Base-by-base conservation (phyloP, 2,113 vertebrate species). In the Rhea americana region DNA sequence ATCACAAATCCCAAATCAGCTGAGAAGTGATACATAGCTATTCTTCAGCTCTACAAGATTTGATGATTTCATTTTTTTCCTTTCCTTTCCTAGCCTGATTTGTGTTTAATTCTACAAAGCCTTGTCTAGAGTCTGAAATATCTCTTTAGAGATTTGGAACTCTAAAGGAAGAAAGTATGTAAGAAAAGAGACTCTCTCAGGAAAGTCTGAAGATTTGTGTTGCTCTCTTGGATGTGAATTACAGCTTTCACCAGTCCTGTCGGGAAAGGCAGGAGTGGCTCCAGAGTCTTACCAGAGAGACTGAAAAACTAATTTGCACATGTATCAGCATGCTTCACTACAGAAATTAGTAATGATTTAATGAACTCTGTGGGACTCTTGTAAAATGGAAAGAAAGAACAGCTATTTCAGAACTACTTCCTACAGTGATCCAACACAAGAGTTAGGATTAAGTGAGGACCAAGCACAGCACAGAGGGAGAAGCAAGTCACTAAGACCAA, bases 271-370 rank as follows among this genome's bases (percentile, higher is more conserved):
- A 90, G 56, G 88, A 55, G 19, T 37, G 73, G 56, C 51, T 93
- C 67, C 35, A 83, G 32, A 0, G 2, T 77, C 83, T 88, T 95
- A 84, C 92, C 73, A 84, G 39, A 70, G 83, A 86, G 73, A 91
- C 70, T 6, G 17, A 80, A 90, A 91, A 81, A 19, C 58, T 82
- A 5, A 94, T 89, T 75, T 91, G 66, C 86, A 94, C 73, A 30
- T 3, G 48, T 91, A 91, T 77, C 61, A 93, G 83, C 43, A 63
- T 70, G 65, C 85, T 90, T 65, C 37, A 28, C 74, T 48, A 35
- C 0, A 2, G 77, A 91, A 94, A 94, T 91, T 39, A 91, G 61
- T 32, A 86, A 81, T 0, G 1, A 91, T 67, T 93, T 95, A 75
- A 91, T 59, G 76, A 90, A 62, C 65, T 68, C 56, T 24, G 39